These are phyloP conservation scores for Frankliniella fusca DNA, from an alignment of 2,888 invertebrate species.

Conservation along the genomic window DNA sequence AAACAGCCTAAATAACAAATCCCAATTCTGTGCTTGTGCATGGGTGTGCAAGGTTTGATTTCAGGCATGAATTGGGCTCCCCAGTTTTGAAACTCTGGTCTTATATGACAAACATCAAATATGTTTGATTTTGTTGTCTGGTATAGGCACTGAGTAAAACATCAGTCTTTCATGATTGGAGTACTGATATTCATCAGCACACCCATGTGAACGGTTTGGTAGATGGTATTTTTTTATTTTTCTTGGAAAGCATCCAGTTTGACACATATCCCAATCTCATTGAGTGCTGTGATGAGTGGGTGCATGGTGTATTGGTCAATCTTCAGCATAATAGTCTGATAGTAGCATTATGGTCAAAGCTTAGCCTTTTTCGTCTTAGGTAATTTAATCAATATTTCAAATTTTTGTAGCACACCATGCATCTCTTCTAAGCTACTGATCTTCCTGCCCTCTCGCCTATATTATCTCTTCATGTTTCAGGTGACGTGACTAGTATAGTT, in stretches of 20 bases:
- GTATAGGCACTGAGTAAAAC: background rate
- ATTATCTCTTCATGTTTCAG: constrained; percentile 23
- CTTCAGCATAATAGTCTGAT: constrained; percentile 7
- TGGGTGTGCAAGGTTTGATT: constrained; percentile 5
- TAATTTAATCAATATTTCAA: constrained; percentile 11
- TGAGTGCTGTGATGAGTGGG: background rate
- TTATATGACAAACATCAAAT: background rate
- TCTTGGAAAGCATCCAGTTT: constrained; percentile 11
- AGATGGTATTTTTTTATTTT: background rate
- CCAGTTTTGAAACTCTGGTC: background rate
- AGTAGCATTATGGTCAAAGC: constrained; percentile 14
- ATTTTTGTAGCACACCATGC: constrained; percentile 19
- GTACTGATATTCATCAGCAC: background rate
- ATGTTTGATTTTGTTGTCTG: background rate
- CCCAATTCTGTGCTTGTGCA: constrained; percentile 20
- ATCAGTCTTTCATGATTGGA: no score
- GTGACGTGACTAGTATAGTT: constrained; percentile 20
- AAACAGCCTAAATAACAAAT: background rate
- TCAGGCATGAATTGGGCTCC: background rate
- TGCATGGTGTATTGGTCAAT: constrained; percentile 22
- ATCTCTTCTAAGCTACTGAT: background rate
- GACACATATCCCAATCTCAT: constrained; percentile 5
- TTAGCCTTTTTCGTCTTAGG: background rate
- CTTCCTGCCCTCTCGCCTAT: constrained; percentile 19
- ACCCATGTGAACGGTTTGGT: background rate